Conservation (phyloP, 2,113 vertebrate genomes). For the Sebastes schlegelii region DNA sequence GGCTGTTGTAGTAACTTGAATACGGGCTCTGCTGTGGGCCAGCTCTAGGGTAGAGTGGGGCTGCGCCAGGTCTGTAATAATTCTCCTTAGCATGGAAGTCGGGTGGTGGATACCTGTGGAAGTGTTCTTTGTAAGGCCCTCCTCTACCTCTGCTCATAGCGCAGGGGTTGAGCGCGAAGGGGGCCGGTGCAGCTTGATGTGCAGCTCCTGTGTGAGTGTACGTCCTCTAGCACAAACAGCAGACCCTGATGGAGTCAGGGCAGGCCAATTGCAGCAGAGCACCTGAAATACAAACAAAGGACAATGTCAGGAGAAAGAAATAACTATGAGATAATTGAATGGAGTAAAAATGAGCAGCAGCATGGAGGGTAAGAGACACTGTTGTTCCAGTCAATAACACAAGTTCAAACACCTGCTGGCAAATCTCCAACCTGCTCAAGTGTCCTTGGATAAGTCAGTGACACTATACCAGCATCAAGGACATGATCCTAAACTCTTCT, state of each 20-base stretch:
- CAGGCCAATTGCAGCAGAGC: conserved; percentile 31
- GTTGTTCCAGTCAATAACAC: conserved; percentile 12
- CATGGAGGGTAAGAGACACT: neutral
- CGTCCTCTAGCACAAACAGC: conserved; percentile 37
- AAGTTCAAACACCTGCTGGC: conserved; percentile 23
- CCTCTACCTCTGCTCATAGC: conserved; percentile 89
- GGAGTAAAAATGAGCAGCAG: neutral
- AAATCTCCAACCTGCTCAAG: conserved; percentile 33
- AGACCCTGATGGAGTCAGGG: conserved; percentile 34
- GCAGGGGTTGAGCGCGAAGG: conserved; percentile 80
- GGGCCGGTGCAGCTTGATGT: conserved; percentile 40
- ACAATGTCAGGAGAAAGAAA: conserved; percentile 33
- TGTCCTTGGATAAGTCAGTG: conserved; percentile 42
- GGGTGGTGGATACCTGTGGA: conserved; percentile 57
- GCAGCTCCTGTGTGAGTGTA: conserved; percentile 41
- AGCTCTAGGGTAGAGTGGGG: conserved; percentile 32
- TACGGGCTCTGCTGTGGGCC: conserved; percentile 37
- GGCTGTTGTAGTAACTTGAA: conserved; percentile 51
- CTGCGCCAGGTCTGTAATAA: conserved; percentile 43
- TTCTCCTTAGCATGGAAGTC: conserved; percentile 65
- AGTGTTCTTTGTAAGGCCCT: conserved; percentile 80
- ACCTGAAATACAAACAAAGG: conserved; percentile 70
- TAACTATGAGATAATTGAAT: neutral
- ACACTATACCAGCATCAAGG: conserved; percentile 29
- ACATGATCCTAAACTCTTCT: neutral